These are phyloP conservation scores for Bombus superbus DNA, from an alignment of 1,140 invertebrate genomes.

Conservation along the genomic window DNA sequence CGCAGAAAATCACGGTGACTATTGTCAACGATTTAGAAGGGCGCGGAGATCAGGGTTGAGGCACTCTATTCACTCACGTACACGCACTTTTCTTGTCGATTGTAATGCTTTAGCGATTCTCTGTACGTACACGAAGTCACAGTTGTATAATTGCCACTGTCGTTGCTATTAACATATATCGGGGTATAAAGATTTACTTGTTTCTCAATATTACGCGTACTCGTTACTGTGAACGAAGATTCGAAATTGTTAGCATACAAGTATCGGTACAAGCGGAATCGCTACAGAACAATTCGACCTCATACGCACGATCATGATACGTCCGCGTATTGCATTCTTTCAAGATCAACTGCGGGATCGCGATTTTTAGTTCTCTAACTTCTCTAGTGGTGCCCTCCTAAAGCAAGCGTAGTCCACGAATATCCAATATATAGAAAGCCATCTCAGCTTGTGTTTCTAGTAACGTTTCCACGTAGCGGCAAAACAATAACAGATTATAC, in stretches of 20 bases:
- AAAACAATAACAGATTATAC: background rate
- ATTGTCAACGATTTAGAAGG: constrained; percentile 35
- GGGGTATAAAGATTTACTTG: background rate
- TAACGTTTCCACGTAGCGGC: background rate
- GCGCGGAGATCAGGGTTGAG: constrained; percentile 41
- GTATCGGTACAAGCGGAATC: constrained; percentile 34
- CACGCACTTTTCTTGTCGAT: constrained; percentile 40
- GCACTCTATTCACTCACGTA: constrained; percentile 45
- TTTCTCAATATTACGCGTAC: background rate
- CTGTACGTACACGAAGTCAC: constrained; percentile 29
- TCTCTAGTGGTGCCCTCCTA: constrained; percentile 33
- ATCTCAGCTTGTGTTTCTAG: too few relatives aligned
- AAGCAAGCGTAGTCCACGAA: background rate
- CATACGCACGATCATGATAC: constrained; percentile 19
- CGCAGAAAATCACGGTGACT: constrained; percentile 26
- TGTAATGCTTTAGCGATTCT: constrained; percentile 2
- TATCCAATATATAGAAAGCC: background rate
- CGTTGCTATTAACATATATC: constrained; percentile 54
- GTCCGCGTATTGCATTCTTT: constrained; percentile 50
- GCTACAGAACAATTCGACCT: constrained; percentile 27
- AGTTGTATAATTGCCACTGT: constrained; percentile 55
- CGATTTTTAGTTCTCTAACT: constrained; percentile 11
- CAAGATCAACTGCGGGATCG: constrained; percentile 50
- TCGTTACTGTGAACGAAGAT: constrained; percentile 12
- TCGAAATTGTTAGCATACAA: constrained; percentile 8